Base-by-base conservation (phyloP, 1,140 invertebrate species). In the Dreissena polymorpha region DNA sequence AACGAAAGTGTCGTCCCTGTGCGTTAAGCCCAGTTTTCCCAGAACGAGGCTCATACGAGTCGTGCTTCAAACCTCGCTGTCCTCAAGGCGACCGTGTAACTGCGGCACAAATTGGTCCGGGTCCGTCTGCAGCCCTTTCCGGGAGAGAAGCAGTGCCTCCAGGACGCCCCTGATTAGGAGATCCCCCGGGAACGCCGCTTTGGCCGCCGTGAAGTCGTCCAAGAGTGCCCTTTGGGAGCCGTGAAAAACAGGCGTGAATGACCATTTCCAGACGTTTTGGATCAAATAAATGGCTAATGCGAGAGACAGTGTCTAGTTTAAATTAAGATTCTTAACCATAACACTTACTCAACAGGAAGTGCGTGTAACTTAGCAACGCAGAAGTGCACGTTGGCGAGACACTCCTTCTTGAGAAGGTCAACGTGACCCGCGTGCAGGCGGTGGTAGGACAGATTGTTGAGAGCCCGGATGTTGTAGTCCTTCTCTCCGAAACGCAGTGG, bases 371-470 rank as follows among this genome's bases (percentile, higher is more conserved):
- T 99, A 0, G 97, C 97, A 90, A 99, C 97, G 0, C 99, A 93
- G 97, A 98, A 99, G 85, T 98, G 95, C 90, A 99, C 99, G 92
- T 99, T 99, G 92, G 99, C 99, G 0, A 99, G 94, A 23, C 99
- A 98, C 89, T 98, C 95, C 77, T 96, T 95, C 90, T 98, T 98
- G 0, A 99, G 93, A 93, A 98, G 97, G 72, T 96, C 96, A 88
- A 97, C 97, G 50, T 98, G 95, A 63, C 96, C 95, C 0, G 97
- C 96, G 21, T 97, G 94, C 0, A 98, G 67, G 49, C 89, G 71
- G 50, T 96, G 96, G 93, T 95, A 96, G 73, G 96, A 96, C 63
- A 97, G 93, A 92, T 97, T 96, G 92, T 96, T 96, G 71, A 96
- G 93, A 92, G 96, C 96, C 90, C 96, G 93, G 21, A 95, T 94